Evolutionary conservation across 2,113 vertebrate genomes (phyloP), one percentile per base, ranked within the genome.

Genomic region (Coptodon bakossiorum): DNA sequence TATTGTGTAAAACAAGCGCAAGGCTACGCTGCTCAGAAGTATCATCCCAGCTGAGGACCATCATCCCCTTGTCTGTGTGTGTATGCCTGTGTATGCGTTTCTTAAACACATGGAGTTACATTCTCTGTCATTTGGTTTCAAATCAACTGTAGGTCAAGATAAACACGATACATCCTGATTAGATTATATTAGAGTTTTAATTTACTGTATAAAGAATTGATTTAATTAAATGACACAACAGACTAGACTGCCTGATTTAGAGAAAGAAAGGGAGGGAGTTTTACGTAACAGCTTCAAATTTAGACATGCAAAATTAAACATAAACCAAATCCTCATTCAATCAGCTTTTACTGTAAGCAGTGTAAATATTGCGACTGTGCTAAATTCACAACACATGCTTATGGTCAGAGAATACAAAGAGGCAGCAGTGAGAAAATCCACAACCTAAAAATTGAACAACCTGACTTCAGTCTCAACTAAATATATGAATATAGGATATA

Each of bases 1-100:
- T 87, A 91, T 93, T 94, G 92, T 92, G 86, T 85, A 88, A 90
- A 90, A 92, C 90, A 93, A 86, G 86, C 90, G 84, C 8, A 14
- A 91, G 85, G 59, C 40, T 84, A 86, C 31, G 24, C 82, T 88
- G 79, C 45, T 85, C 50, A 68, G 53, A 92, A 90, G 87, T 87
- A 88, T 89, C 92, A 88, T 91, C 81, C 38, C 78, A 84, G 85
- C 88, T 56, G 79, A 85, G 66, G 54, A 83, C 80, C 91, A 57
- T 83, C 86, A 66, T 66, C 7, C 34, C 16, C 22, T 53, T 17
- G 54, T 59, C 8, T 38, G 57, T 81, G 79, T 85, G 34, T 63
- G 81, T 71, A 16, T 80, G 43, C 63, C 19, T 84, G 53, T 96
- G 97, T 97, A 96, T 83, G 53, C 27, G 16, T 80, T 48, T 45